Base-by-base conservation (phyloP, 2,888 invertebrate species). In the Thymelicus lineola region DNA sequence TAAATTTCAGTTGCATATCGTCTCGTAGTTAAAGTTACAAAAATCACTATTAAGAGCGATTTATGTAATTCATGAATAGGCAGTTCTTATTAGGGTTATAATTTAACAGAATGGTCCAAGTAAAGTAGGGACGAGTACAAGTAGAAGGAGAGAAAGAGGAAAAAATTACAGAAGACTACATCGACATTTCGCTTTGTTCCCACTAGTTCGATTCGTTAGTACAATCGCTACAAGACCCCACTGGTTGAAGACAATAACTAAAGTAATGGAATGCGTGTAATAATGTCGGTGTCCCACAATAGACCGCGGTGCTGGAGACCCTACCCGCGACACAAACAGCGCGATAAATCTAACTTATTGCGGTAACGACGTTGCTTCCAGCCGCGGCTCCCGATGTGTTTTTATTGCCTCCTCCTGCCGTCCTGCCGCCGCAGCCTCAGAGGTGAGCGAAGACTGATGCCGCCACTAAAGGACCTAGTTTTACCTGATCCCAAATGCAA, bases 281-380 rank as follows among this genome's bases (percentile, higher is more conserved):
- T 53, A 50, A 7, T 53, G 10, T 17, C 12, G n/a, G 20, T 53
- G 50, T 50, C 50, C 50, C 9, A 9, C 17, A 53, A 53, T 20
- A 12, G 20, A 12, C 10, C 20, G 60, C 53, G 35, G 53, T 58
- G 57, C 45, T 46, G 58, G 62, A 46, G 46, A 45, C 61, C 66
- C 53, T 42, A 60, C 28, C 42, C 59, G 50, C 46, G 68, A 61
- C 66, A 59, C 66, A 72, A 72, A 72, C 72, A 72, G 45, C 57
- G 45, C 58, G 58, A 72, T 72, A 72, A 69, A 72, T 72, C 69
- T 63, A 57, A 50, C 60, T 48, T 59, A 66, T 66, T 50, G 66
- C 66, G 66, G 48, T 59, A 66, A 66, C 50, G 38, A 60, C 53
- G 53, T 60, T 66, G 66, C 66, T 60, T 60, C 38, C 38, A 60